Percentiles rank a stretch among this genome's conserved stretches.
Conservation (phyloP, 2,797 vertebrate species). For the Lepilemur ruficaudatus region DNA sequence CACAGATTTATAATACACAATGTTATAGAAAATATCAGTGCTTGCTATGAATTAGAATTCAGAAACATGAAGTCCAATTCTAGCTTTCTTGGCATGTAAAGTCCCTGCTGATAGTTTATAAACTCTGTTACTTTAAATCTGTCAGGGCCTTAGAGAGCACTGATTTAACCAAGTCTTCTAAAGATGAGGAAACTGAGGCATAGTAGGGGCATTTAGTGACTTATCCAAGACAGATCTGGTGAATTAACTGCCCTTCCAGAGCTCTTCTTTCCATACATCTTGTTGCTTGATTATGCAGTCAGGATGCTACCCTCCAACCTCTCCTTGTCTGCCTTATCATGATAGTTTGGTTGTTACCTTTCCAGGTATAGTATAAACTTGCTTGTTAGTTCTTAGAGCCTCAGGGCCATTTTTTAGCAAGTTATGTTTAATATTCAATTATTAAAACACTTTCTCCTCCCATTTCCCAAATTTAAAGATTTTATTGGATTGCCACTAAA, state of each 20-base stretch:
- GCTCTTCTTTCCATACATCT: neutral
- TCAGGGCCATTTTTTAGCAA: neutral
- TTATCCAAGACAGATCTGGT: neutral
- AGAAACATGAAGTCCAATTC: neutral
- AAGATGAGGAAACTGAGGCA: neutral
- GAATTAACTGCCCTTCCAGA: neutral
- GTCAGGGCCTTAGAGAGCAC: neutral
- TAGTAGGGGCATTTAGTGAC: too few species aligned
- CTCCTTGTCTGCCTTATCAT: neutral
- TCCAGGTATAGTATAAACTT: neutral
- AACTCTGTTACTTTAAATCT: neutral
- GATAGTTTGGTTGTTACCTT: neutral
- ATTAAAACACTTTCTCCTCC: neutral
- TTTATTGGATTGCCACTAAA: slow-evolving; percentile 59
- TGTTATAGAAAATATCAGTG: neutral
- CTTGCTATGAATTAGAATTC: neutral
- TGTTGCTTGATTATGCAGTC: neutral
- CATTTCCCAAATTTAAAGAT: slow-evolving; percentile 37
- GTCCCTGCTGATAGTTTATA: neutral
- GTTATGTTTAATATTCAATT: slow-evolving; percentile 24
- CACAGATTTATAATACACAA: neutral
- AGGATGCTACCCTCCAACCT: neutral
- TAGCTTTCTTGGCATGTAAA: neutral
- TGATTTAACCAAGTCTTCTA: neutral
- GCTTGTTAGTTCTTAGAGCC: neutral